phyloP scores from a whole-genome alignment of 2,797 vertebrate genomes.

The Hypotaenidia philippensis region DNA sequence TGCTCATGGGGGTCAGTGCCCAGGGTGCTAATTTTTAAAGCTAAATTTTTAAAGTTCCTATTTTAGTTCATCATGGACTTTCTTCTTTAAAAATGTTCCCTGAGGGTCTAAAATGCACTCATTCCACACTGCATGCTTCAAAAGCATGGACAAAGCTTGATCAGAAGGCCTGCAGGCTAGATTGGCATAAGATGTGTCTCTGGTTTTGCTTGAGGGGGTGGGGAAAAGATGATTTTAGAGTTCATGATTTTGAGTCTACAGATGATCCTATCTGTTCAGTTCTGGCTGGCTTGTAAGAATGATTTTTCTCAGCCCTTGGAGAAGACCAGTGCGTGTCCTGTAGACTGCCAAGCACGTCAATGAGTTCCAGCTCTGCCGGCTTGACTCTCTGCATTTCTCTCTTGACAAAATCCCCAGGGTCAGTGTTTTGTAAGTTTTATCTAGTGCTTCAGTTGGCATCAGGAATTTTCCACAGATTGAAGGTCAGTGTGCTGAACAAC shows the following conservation, averaged over 20 bases:
- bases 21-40: not conserved
- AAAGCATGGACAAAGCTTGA: not conserved
- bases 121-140: not conserved
- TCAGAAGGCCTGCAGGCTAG: not conserved
- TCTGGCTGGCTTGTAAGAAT: not conserved
- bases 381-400: not conserved
- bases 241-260: not conserved
- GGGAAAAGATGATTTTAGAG: not conserved
- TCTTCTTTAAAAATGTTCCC: not conserved
- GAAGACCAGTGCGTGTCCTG: not conserved
- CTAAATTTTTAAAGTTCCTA: not conserved
- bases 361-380: constrained; percentile 25
- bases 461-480: constrained; percentile 4
- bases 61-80: not conserved
- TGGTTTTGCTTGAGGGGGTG: not conserved
- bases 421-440: constrained; percentile 20
- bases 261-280: not conserved
- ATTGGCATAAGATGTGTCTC: accelerated
- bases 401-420: constrained; percentile 18
- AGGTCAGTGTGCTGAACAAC: constrained; percentile 33
- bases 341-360: not conserved
- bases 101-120: not conserved
- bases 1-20: not conserved
- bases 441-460: not conserved
- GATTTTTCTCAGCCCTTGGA: not conserved